phyloP scores from a whole-genome alignment of 2,888 invertebrate species.

The Apamea epomidion region DNA sequence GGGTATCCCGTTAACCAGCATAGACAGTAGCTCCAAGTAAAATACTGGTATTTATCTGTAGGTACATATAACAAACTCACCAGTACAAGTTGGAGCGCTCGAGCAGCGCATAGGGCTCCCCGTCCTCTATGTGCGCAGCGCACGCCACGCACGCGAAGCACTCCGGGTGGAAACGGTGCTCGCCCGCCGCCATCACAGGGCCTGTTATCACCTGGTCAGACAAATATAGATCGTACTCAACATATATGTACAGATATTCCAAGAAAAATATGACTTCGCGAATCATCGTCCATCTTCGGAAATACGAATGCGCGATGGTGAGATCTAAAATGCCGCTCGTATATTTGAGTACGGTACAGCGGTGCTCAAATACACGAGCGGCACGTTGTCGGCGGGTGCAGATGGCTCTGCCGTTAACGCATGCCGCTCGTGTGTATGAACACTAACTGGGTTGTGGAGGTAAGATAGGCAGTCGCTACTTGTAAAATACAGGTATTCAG shows the following conservation, averaged over 20 bases:
- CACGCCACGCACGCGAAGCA: slow-evolving; percentile 97
- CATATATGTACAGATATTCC: not conserved
- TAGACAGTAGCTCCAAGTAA: not conserved
- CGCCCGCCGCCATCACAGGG: slow-evolving; percentile 98
- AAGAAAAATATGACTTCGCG: not conserved
- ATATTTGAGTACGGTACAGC: too few relatives aligned
- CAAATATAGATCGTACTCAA: not conserved
- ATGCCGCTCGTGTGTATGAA: not conserved
- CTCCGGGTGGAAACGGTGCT: slow-evolving; percentile 98
- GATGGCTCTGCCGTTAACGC: too few relatives aligned
- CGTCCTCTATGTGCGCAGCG: slow-evolving; percentile 96
- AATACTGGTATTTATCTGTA: not conserved
- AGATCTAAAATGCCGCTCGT: not conserved
- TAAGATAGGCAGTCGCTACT: not conserved
- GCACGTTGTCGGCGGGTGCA: too few relatives aligned
- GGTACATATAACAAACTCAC: slow-evolving; percentile 78
- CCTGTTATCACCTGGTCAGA: slow-evolving; percentile 91
- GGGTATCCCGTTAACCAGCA: not conserved
- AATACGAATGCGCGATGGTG: not conserved
- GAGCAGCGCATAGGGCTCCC: slow-evolving; percentile 97
- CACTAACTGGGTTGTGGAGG: not conserved
- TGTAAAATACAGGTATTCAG: not conserved
- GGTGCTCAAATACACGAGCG: too few relatives aligned
- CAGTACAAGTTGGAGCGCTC: slow-evolving; percentile 97
- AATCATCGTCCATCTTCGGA: not conserved